Evolutionary conservation across 2,113 vertebrate species (phyloP).

Genomic region (Oryctolagus cuniculus): DNA sequence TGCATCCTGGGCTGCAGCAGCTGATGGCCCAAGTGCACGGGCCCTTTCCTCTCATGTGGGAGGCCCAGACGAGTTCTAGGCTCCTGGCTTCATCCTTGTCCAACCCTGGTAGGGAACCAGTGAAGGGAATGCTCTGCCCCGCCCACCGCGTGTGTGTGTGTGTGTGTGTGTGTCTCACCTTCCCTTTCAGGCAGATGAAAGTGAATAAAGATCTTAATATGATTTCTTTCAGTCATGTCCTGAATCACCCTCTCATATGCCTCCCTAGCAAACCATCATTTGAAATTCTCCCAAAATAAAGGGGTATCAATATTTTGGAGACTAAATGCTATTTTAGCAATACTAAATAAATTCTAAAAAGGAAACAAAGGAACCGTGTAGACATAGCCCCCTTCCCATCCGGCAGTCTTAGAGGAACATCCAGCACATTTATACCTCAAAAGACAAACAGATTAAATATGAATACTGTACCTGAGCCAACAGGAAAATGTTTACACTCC

Average conservation of each 20-base stretch:
- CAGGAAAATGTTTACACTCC: not conserved
- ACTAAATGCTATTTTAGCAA: conserved; percentile 10
- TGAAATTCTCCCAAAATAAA: not conserved
- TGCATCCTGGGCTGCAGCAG: too few species aligned
- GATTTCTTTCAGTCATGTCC: not conserved
- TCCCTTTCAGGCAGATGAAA: too few species aligned
- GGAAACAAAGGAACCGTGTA: not conserved
- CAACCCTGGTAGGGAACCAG: too few species aligned
- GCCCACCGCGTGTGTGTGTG: too few species aligned
- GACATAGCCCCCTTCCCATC: not conserved
- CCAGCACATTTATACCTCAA: not conserved
- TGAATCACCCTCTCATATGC: not conserved
- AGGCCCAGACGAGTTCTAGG: too few species aligned
- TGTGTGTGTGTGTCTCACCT: too few species aligned
- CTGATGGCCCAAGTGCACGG: too few species aligned
- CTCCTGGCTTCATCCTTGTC: too few species aligned
- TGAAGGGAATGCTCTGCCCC: too few species aligned
- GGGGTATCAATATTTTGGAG: not conserved
- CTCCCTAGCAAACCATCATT: not conserved
- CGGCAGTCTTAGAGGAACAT: not conserved
- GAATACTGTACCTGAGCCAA: not conserved
- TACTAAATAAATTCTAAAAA: not conserved
- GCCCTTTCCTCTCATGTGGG: too few species aligned
- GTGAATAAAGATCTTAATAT: too few species aligned
- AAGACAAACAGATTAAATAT: conserved; percentile 23